phyloP scores from a whole-genome alignment of 2,888 invertebrate genomes.

The Ophion ventricosus region DNA sequence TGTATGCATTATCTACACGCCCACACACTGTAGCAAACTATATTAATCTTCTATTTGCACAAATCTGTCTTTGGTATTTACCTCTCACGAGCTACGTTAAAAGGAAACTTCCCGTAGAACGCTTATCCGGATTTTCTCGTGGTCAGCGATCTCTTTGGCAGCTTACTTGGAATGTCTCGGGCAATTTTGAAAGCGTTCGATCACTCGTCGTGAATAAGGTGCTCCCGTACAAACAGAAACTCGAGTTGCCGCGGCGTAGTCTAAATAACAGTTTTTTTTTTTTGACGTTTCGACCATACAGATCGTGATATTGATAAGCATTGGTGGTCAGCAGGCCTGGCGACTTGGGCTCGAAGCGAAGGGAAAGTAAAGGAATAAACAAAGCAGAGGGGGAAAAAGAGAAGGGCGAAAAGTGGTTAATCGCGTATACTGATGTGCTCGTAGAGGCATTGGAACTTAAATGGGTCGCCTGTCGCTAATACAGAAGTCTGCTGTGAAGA shows the following conservation, averaged over 20 bases:
- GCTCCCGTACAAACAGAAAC: conserved; percentile 13
- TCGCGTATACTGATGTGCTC: not conserved
- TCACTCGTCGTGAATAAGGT: not conserved
- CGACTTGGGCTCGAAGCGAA: conserved; percentile 19
- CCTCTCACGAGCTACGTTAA: not conserved
- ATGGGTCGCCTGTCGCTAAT: conserved; percentile 39
- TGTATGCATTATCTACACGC: too few species aligned
- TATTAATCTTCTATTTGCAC: not conserved
- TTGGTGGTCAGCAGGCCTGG: not conserved
- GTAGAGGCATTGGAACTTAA: conserved; percentile 28
- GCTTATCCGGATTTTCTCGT: conserved; percentile 40
- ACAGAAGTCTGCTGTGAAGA: conserved; percentile 34
- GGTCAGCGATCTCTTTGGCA: not conserved
- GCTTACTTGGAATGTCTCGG: not conserved
- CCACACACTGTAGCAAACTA: not conserved
- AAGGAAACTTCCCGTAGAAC: conserved; percentile 59
- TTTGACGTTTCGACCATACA: not conserved
- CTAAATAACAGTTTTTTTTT: conserved; percentile 54
- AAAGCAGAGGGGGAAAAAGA: conserved; percentile 6
- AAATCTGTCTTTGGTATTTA: not conserved
- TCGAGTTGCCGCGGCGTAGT: conserved; percentile 40
- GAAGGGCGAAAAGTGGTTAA: not conserved
- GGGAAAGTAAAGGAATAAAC: conserved; percentile 15
- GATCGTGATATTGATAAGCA: conserved; percentile 38
- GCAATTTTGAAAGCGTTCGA: not conserved